These are phyloP conservation scores for Ochlodes sylvanus DNA, from an alignment of 2,888 invertebrate genomes.

Conservation along the genomic window DNA sequence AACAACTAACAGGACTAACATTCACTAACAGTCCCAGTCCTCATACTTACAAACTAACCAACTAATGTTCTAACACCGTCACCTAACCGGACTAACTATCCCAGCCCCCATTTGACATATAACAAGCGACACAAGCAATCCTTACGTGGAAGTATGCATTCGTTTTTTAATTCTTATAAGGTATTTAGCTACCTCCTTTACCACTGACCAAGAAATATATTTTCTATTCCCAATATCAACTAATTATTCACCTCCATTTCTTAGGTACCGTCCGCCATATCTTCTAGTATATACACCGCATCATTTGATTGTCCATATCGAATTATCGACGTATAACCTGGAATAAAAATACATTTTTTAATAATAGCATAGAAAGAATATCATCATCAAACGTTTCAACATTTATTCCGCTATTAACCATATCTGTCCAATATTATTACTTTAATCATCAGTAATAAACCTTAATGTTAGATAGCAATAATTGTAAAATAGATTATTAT, in stretches of 20 bases:
- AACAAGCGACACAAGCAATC: too few relatives aligned
- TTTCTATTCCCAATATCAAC: not conserved
- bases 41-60: too few relatives aligned
- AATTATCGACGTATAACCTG: constrained; percentile 74
- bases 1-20: too few relatives aligned
- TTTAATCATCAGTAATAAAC: constrained; percentile 14
- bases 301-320: constrained; percentile 88
- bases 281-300: constrained; percentile 87
- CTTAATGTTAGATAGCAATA: not conserved
- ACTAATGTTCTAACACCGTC: too few relatives aligned
- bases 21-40: too few relatives aligned
- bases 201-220: not conserved
- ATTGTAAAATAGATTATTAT: constrained; percentile 16
- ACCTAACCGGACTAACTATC: too few relatives aligned
- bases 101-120: too few relatives aligned
- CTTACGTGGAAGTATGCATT: too few relatives aligned
- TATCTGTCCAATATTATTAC: constrained; percentile 11
- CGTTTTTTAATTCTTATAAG: too few relatives aligned
- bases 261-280: constrained; percentile 50
- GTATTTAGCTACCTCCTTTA: too few relatives aligned
- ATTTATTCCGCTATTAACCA: not conserved
- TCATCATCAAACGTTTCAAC: too few relatives aligned
- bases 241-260: not conserved
- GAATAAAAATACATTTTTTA: constrained; percentile 45
- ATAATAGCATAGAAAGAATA: not conserved